A percentile compares a stretch with the other conserved stretches of the same genome.
Conservation (phyloP, 2,113 vertebrate species). For the Ailuropoda melanoleuca region DNA sequence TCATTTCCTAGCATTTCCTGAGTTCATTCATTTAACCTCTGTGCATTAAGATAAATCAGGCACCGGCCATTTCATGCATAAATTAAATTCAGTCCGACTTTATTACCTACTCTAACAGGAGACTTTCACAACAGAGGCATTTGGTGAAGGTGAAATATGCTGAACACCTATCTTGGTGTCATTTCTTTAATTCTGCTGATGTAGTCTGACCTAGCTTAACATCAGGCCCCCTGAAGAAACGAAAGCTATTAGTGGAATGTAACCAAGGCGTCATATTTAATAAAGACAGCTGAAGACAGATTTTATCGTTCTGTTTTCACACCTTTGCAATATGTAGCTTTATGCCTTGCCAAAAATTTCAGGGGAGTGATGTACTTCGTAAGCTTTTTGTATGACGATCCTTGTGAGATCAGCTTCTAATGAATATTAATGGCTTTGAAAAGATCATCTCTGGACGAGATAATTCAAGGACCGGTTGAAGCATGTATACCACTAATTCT, state of each 20-base stretch:
- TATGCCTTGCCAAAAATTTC: slow-evolving; percentile 41
- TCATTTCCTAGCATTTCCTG: background rate
- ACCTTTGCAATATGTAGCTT: background rate
- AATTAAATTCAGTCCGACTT: background rate
- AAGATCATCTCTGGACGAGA: slow-evolving; percentile 15
- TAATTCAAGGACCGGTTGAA: background rate
- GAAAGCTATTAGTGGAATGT: background rate
- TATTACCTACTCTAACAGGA: background rate
- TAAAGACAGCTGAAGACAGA: slow-evolving; percentile 20
- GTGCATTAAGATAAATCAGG: slow-evolving; percentile 6
- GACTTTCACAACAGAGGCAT: background rate
- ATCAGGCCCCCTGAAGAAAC: background rate
- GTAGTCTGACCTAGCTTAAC: background rate
- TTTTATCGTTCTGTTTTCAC: slow-evolving; percentile 51
- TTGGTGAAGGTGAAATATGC: background rate
- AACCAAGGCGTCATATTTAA: background rate
- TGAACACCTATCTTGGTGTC: background rate
- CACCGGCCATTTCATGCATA: background rate
- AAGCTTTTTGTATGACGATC: slow-evolving; percentile 31
- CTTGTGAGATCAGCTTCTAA: slow-evolving; percentile 30
- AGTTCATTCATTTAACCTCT: background rate
- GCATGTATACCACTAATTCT: background rate
- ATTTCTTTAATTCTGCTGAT: slow-evolving; percentile 19
- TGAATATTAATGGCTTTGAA: slow-evolving; percentile 57
- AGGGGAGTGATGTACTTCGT: background rate